Evolutionary conservation across 2,797 vertebrate genomes (phyloP).

Genomic region (Gobio occitaniae): DNA sequence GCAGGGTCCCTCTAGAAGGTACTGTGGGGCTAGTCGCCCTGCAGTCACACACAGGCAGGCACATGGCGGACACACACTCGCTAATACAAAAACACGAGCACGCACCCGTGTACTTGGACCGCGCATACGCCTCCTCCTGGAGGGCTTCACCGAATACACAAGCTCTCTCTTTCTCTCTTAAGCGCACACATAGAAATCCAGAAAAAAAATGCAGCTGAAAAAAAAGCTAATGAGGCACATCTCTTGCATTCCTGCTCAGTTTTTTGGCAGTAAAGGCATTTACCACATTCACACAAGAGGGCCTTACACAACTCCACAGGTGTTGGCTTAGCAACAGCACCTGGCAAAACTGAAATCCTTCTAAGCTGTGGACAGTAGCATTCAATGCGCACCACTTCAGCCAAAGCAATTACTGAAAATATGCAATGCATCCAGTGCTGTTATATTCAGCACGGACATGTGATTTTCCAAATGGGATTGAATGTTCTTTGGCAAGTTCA

Average conservation of each 20-base stretch:
- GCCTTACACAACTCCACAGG: slow-evolving; percentile 53
- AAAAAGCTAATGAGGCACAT: slow-evolving; percentile 77
- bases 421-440: slow-evolving; percentile 36
- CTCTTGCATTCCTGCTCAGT: slow-evolving; percentile 37
- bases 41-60: slow-evolving; percentile 55
- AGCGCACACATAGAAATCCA: slow-evolving; percentile 23
- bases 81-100: slow-evolving; percentile 42
- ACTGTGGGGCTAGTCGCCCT: slow-evolving; percentile 72
- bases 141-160: slow-evolving; percentile 33
- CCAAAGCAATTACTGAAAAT: slow-evolving; percentile 52
- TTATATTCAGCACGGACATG: slow-evolving; percentile 40
- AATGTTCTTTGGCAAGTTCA: slow-evolving; percentile 29
- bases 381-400: slow-evolving; percentile 14
- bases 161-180: slow-evolving; percentile 20
- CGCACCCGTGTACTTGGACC: slow-evolving; percentile 42
- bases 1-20: slow-evolving; percentile 64
- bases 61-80: slow-evolving; percentile 42
- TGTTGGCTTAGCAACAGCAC: slow-evolving; percentile 54
- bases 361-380: slow-evolving; percentile 8
- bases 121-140: background rate
- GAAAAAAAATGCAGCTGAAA: slow-evolving; percentile 74
- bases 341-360: slow-evolving; percentile 38
- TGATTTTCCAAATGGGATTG: slow-evolving; percentile 44
- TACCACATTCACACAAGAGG: slow-evolving; percentile 35
- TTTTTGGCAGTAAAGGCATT: slow-evolving; percentile 37